Evolutionary conservation across 2,888 invertebrate genomes (phyloP).

Genomic region (Theodoxus fluviatilis): DNA sequence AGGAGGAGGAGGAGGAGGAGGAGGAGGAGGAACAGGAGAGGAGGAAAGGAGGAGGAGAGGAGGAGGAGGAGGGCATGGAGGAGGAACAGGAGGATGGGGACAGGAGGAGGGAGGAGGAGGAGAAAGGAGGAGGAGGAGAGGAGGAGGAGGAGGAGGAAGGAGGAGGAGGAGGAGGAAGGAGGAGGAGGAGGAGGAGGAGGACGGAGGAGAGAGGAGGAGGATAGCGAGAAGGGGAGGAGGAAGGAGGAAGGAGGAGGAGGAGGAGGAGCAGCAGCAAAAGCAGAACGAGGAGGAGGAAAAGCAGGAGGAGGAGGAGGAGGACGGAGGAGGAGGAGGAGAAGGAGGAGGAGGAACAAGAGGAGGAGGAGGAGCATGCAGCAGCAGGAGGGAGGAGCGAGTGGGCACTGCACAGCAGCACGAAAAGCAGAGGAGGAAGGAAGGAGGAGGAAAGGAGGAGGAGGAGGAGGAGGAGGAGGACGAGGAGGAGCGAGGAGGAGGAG

Average conservation of each 20-base stretch:
- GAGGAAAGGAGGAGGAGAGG: slow-evolving; percentile 1
- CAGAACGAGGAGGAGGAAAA: neutral
- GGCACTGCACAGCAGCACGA: neutral
- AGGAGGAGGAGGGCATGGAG: neutral
- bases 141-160: neutral
- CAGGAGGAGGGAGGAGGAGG: slow-evolving; percentile 3
- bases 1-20: neutral
- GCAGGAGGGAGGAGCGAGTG: neutral
- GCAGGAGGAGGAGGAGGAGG: neutral
- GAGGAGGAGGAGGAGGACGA: neutral
- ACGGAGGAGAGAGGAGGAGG: neutral
- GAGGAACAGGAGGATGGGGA: slow-evolving; percentile 1
- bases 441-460: neutral
- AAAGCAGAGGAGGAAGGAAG: neutral
- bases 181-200: neutral
- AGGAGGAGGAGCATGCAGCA: neutral
- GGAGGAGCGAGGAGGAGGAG: too few species aligned
- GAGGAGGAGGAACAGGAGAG: neutral
- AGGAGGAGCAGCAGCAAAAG: neutral
- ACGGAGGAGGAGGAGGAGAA: slow-evolving; percentile 8
- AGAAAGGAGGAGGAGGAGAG: neutral
- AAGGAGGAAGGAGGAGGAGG: neutral
- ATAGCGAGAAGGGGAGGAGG: neutral
- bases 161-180: neutral
- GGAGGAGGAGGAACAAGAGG: neutral